A percentile compares a stretch with the other conserved stretches of the same genome.
Evolutionary conservation across 1,140 invertebrate genomes (phyloP).

Genomic region (Lamellibrachia luymesi): DNA sequence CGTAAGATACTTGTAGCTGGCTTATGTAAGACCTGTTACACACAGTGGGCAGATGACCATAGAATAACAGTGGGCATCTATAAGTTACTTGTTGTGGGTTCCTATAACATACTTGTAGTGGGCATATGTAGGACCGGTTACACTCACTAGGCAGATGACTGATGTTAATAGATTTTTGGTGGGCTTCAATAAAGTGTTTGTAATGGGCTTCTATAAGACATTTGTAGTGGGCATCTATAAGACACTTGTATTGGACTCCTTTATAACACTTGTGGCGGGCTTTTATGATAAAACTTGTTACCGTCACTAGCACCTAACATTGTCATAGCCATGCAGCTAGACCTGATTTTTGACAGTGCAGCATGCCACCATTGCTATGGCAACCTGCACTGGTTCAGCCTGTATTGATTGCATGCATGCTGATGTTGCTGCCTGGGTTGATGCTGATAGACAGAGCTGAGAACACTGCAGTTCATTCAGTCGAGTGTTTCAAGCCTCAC

Average conservation of each 20-base stretch:
- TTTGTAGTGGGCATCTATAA: background rate
- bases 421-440: background rate
- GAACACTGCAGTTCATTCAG: background rate
- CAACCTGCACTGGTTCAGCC: background rate
- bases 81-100: background rate
- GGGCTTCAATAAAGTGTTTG: background rate
- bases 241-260: background rate
- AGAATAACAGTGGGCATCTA: no score
- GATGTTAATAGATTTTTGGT: background rate
- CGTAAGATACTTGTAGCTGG: background rate
- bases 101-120: background rate
- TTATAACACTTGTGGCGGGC: background rate
- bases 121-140: background rate
- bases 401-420: constrained; percentile 4
- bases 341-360: background rate
- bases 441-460: background rate
- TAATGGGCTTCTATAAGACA: background rate
- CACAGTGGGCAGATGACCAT: background rate
- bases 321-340: background rate
- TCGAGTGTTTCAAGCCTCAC: background rate
- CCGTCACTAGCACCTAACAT: background rate
- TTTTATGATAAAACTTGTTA: no score
- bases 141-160: background rate
- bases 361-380: background rate
- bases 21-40: background rate